Conservation (phyloP, 2,113 vertebrate species). For the Smithornis capensis region DNA sequence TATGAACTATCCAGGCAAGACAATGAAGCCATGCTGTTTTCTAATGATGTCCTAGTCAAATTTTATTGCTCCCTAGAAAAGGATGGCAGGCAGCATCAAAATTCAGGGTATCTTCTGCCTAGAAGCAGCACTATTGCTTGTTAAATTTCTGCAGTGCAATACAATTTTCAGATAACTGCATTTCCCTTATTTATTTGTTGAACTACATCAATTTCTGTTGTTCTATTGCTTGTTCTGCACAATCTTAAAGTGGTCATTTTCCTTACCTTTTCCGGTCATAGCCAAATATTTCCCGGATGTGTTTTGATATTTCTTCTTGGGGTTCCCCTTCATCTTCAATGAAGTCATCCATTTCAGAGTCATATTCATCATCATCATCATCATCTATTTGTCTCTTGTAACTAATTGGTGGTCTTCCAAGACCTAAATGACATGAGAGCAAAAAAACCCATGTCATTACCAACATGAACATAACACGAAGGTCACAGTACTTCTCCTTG, state of each 20-base stretch:
- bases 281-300: conserved; percentile 96
- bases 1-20: not conserved
- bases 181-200: not conserved
- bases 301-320: conserved; percentile 91
- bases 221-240: not conserved
- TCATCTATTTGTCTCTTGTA: conserved; percentile 81
- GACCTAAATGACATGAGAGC: conserved; percentile 38
- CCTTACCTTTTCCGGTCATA: conserved; percentile 88
- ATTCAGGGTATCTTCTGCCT: not conserved
- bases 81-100: not conserved
- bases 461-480: not conserved
- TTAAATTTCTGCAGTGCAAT: not conserved
- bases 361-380: conserved; percentile 88
- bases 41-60: not conserved
- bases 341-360: conserved; percentile 98
- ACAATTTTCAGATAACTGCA: not conserved
- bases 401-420: conserved; percentile 79
- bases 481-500: not conserved
- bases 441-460: not conserved
- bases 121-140: not conserved
- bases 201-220: not conserved
- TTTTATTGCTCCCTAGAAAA: not conserved
- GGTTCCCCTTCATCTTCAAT: conserved; percentile 92
- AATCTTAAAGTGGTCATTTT: not conserved
- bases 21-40: not conserved